phyloP scores from a whole-genome alignment of 35 echinoderm and acorn worm species.

The Eucidaris tribuloides region DNA sequence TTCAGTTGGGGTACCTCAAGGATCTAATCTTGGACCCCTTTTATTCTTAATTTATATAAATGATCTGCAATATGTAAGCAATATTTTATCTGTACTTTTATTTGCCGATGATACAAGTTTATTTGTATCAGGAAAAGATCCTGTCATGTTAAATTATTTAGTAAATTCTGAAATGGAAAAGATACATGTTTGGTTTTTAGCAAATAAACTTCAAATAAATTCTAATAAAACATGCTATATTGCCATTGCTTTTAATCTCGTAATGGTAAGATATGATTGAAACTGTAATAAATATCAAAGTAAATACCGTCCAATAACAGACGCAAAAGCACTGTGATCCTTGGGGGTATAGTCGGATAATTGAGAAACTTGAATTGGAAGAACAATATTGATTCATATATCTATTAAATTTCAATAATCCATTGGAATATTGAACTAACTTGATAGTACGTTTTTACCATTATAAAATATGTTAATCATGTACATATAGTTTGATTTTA shows the following conservation, averaged over 20 bases:
- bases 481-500: background rate
- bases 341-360: too few relatives aligned
- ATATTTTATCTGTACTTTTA: background rate
- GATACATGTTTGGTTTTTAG: background rate
- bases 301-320: too few relatives aligned
- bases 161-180: background rate
- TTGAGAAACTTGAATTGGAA: too few relatives aligned
- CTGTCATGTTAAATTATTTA: background rate
- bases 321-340: too few relatives aligned
- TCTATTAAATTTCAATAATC: background rate
- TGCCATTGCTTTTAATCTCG: background rate
- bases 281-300: background rate
- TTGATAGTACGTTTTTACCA: too few relatives aligned
- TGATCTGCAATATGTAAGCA: background rate
- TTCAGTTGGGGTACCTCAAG: background rate
- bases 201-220: background rate
- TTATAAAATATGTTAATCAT: background rate
- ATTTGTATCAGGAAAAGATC: background rate
- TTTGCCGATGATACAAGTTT: too few relatives aligned
- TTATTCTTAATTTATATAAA: background rate
- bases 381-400: too few relatives aligned
- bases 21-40: background rate
- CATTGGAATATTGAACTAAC: background rate
- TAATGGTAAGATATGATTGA: background rate
- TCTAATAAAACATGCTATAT: background rate